A percentile compares a stretch with the other conserved stretches of the same genome.
These are phyloP conservation scores for Lasioglossum morio DNA, from an alignment of 2,888 invertebrate genomes.

Conservation along the genomic window DNA sequence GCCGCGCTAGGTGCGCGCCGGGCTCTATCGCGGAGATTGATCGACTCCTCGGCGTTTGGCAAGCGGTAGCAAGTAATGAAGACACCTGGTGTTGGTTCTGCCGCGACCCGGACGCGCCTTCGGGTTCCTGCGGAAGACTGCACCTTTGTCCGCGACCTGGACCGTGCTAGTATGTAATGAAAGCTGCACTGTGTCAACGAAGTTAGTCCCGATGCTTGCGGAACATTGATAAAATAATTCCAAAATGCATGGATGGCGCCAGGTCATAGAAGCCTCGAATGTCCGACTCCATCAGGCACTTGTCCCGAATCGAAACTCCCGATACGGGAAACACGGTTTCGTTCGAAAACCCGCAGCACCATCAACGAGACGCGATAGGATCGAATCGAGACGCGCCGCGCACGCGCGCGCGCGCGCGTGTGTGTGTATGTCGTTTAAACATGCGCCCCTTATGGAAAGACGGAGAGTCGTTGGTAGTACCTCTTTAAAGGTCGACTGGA, in stretches of 20 bases:
- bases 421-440: conserved; percentile 25
- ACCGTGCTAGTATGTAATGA: background rate
- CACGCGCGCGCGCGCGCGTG: no score
- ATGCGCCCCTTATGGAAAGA: conserved; percentile 41
- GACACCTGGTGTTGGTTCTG: conserved; percentile 40
- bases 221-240: background rate
- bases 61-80: conserved; percentile 65
- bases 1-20: background rate
- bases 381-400: conserved; percentile 8
- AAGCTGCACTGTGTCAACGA: background rate
- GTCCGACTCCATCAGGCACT: background rate
- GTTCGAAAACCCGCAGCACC: background rate
- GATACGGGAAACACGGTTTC: background rate
- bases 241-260: background rate
- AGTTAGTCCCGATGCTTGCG: background rate
- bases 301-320: background rate
- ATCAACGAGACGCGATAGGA: background rate
- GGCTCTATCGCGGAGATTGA: conserved; percentile 45
- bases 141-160: background rate
- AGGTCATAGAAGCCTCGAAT: background rate
- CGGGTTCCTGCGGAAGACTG: background rate
- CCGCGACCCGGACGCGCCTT: background rate
- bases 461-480: conserved; percentile 65
- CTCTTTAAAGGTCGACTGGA: conserved; percentile 72
- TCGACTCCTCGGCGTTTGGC: conserved; percentile 45